These are phyloP conservation scores for Chymomyza procnemis DNA, from an alignment of 2,888 invertebrate species.

Conservation along the genomic window DNA sequence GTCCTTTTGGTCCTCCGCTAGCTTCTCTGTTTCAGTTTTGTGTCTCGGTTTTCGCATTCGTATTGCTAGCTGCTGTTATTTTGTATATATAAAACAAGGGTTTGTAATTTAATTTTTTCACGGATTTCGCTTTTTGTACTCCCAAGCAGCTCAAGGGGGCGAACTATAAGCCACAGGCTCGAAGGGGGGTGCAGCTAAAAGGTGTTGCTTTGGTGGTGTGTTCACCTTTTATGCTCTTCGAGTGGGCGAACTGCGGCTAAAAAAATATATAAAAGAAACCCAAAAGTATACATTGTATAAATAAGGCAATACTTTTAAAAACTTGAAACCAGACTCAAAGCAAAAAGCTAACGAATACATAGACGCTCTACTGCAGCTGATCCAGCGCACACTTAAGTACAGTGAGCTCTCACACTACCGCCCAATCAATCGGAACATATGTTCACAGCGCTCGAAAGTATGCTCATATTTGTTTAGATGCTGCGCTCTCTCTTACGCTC, in stretches of 20 bases:
- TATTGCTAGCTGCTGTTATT: slow-evolving; percentile 38
- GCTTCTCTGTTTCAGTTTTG: slow-evolving; percentile 52
- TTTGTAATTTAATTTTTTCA: slow-evolving; percentile 76
- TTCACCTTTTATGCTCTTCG: slow-evolving; percentile 57
- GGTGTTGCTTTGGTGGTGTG: slow-evolving; percentile 33
- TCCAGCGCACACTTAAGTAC: not conserved
- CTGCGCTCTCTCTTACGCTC: slow-evolving; percentile 4
- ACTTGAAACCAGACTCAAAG: not conserved
- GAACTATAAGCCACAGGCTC: not conserved
- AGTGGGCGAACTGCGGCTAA: slow-evolving; percentile 28
- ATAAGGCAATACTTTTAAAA: not conserved
- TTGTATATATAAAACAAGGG: slow-evolving; percentile 68
- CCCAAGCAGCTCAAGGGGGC: slow-evolving; percentile 23
- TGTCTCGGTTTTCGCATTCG: slow-evolving; percentile 52
- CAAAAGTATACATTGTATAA: not conserved
- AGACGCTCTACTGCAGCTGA: not conserved
- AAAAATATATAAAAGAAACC: not conserved
- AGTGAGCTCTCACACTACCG: not conserved
- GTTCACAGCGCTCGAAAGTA: slow-evolving; percentile 57
- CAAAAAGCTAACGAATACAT: too few relatives aligned
- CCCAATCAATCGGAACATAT: not conserved
- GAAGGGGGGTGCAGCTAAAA: slow-evolving; percentile 31
- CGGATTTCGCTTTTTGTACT: slow-evolving; percentile 65
- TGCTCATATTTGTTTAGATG: slow-evolving; percentile 53
- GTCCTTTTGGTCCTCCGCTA: slow-evolving; percentile 61